Evolutionary conservation across 2,797 vertebrate genomes (phyloP).

Genomic region (Nyctibius grandis): DNA sequence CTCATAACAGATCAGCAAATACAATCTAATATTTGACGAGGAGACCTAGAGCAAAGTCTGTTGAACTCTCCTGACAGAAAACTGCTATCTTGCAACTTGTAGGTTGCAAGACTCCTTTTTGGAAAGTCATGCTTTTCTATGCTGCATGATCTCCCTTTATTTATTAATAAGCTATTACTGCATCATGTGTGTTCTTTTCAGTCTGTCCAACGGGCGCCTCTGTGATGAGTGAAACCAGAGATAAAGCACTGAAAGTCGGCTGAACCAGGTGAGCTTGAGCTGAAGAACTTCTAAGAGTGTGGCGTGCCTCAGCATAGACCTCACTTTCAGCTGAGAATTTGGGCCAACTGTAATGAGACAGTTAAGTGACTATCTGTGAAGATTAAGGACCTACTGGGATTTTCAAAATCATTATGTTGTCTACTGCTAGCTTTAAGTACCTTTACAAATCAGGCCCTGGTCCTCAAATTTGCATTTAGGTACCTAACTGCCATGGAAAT

Average conservation of each 20-base stretch:
- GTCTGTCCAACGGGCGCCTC: accelerated
- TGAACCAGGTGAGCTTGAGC: background rate
- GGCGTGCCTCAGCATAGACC: background rate
- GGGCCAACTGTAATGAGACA: background rate
- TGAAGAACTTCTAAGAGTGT: background rate
- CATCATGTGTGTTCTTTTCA: accelerated
- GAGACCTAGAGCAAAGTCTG: background rate
- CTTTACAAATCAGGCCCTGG: background rate
- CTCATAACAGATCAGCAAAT: background rate
- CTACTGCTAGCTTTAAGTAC: background rate
- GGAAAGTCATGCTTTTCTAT: background rate
- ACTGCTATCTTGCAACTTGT: background rate
- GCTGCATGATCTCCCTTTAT: background rate
- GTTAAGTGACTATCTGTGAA: background rate
- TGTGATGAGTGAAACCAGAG: background rate
- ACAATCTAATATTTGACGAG: background rate
- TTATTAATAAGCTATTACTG: background rate
- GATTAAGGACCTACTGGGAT: background rate
- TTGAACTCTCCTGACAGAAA: background rate
- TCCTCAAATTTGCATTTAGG: background rate
- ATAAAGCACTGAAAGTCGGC: background rate
- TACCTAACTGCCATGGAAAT: background rate
- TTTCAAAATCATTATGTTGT: background rate
- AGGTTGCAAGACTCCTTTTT: background rate
- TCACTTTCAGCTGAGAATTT: background rate